Evolutionary conservation across 2,888 invertebrate species (phyloP).

Genomic region (Xylocampa areola): DNA sequence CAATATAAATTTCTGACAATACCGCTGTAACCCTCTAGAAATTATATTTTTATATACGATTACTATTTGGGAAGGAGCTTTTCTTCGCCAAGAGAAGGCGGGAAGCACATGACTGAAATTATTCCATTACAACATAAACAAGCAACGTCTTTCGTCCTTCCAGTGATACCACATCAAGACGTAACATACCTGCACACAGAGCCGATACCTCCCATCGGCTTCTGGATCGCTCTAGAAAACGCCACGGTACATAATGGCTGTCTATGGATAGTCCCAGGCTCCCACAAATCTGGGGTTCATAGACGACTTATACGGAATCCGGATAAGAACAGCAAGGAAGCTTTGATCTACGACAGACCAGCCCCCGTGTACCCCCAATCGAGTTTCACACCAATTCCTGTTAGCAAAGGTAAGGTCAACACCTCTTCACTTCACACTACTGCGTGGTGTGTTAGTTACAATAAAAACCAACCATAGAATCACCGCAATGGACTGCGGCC

Average conservation of each 20-base stretch:
- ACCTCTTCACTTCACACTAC: not conserved
- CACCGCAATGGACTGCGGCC: too few relatives aligned
- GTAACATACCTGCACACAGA: slow-evolving; percentile 96
- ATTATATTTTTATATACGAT: too few relatives aligned
- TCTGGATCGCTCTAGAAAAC: slow-evolving; percentile 99
- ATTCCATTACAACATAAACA: too few relatives aligned
- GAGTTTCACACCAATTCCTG: slow-evolving; percentile 94
- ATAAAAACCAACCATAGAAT: too few relatives aligned
- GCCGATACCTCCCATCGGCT: slow-evolving; percentile 94
- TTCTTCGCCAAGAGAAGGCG: too few relatives aligned
- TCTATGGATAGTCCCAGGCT: slow-evolving; percentile 97
- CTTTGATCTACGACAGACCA: slow-evolving; percentile 92
- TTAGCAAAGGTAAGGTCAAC: slow-evolving; percentile 94
- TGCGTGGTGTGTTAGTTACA: too few relatives aligned
- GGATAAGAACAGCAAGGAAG: slow-evolving; percentile 89
- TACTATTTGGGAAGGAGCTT: too few relatives aligned
- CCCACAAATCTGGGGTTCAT: slow-evolving; percentile 96
- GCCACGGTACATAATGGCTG: slow-evolving; percentile 98
- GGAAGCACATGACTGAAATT: too few relatives aligned
- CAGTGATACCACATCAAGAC: slow-evolving; percentile 96
- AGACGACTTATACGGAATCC: slow-evolving; percentile 93
- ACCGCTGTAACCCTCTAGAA: too few relatives aligned
- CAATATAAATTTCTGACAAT: too few relatives aligned
- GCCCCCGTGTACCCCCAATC: slow-evolving; percentile 92
- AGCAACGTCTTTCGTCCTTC: slow-evolving; percentile 49